Evolutionary conservation across 2,113 vertebrate species (phyloP).

Genomic region (Lampris incognitus): DNA sequence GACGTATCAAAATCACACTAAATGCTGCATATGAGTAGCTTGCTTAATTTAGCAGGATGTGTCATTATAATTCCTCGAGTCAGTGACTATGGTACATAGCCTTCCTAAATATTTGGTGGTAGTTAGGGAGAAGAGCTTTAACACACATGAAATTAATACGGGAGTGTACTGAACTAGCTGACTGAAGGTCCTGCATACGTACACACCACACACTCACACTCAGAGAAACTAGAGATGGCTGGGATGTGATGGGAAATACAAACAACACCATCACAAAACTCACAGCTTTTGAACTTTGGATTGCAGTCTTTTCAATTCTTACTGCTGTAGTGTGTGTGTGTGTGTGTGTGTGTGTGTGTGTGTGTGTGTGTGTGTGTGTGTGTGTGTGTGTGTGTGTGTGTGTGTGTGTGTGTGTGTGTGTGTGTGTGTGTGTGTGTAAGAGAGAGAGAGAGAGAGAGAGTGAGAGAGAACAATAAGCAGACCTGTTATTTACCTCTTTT

Average conservation of each 20-base stretch:
- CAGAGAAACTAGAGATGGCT: constrained; percentile 9
- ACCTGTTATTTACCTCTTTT: no score
- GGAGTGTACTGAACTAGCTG: not conserved
- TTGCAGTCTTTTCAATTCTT: not conserved
- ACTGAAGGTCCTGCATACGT: not conserved
- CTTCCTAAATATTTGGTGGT: not conserved
- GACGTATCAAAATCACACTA: no score
- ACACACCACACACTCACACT: constrained; percentile 7
- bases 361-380: constrained; percentile 9
- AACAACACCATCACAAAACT: constrained; percentile 34
- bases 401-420: no score
- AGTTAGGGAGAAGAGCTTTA: no score
- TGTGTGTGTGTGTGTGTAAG: no score
- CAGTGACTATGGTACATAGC: not conserved
- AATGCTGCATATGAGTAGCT: not conserved
- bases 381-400: constrained; percentile 4
- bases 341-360: constrained; percentile 1
- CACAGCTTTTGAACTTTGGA: constrained; percentile 5
- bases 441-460: no score
- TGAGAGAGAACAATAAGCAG: no score
- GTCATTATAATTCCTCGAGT: not conserved
- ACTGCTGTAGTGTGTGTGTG: constrained; percentile 9
- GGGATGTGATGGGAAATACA: constrained; percentile 33
- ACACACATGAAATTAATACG: not conserved
- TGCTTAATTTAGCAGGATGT: not conserved